These are phyloP conservation scores for Myrmecophaga tridactyla DNA, from an alignment of 2,113 vertebrate species.

Conservation along the genomic window DNA sequence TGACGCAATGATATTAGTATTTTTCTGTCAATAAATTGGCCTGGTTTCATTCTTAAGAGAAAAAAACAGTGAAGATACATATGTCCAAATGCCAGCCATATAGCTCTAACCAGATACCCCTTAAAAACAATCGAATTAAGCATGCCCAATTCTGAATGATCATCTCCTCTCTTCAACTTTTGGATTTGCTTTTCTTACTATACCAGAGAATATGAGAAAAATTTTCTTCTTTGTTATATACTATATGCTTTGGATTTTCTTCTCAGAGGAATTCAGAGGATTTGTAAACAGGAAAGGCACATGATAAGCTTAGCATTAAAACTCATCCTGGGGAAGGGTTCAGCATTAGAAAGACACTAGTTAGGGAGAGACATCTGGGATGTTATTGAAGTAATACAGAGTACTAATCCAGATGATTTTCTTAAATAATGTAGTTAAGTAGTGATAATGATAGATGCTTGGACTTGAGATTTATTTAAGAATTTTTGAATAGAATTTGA, in stretches of 20 bases:
- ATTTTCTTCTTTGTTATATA: not conserved
- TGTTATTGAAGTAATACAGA: not conserved
- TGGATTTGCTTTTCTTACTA: not conserved
- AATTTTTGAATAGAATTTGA: not conserved
- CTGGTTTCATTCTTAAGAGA: not conserved
- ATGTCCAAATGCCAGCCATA: not conserved
- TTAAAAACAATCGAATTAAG: not conserved
- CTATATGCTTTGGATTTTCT: not conserved
- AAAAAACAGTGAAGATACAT: not conserved
- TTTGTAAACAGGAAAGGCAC: not conserved
- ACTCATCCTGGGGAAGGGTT: not conserved
- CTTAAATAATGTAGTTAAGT: not conserved
- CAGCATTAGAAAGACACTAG: not conserved
- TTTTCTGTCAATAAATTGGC: constrained; percentile 14
- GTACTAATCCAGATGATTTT: not conserved
- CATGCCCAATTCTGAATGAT: not conserved
- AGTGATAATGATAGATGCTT: not conserved
- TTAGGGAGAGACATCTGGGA: not conserved
- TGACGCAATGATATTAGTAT: not conserved
- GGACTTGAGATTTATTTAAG: not conserved
- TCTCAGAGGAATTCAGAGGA: not conserved
- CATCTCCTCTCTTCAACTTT: fast-evolving
- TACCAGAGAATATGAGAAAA: not conserved
- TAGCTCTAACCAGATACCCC: not conserved
- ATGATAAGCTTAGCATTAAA: not conserved